Evolutionary conservation across 2,888 invertebrate species (phyloP), one percentile per base, ranked within the genome.

Genomic region (Anthrax anthrax): DNA sequence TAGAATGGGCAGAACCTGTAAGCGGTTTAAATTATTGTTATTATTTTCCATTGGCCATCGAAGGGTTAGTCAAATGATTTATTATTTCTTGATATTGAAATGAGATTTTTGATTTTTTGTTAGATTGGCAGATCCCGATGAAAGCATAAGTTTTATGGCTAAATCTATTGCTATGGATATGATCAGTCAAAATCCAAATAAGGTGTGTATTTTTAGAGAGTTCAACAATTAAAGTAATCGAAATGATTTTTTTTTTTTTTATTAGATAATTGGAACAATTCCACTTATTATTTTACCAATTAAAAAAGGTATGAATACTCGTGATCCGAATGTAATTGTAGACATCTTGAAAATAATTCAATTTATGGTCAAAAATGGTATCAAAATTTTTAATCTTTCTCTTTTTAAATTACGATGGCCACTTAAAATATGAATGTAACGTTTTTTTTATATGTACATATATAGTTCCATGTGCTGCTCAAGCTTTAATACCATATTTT

Each of bases 401-500:
- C 4, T 43, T 10, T 29, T 23, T 23, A 6, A 23, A 23, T 23
- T 23, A 23, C 8, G 4, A 23, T 23, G 8, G 4, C 4, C 4
- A 23, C 4, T 23, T 6, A 23, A 23, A 6, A 23, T 6, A 23
- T 6, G 8, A 6, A 23, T 23, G 18, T 18, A 37, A 34, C 14
- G 9, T 27, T 16, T 12, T 32, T 12, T 32, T 32, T 32, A 3
- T 10, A 32, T 42, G 12, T 4, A 45, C 12, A 32, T 39, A 17
- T 46, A 8, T 16, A 68, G 68, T 63, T 34, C 67, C 67, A 16
- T 68, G 65, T 50, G 63, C 92, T n/a, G 96, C 95, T 0, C 88
- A 91, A 63, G 91, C 94, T 0, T 72, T 97, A 9, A 92, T 96
- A 9, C 95, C 95, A 0, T 96, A 94, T 71, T 97, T 94, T 70